phyloP scores from a whole-genome alignment of 1,140 invertebrate genomes.

The Euborellia annulipes region DNA sequence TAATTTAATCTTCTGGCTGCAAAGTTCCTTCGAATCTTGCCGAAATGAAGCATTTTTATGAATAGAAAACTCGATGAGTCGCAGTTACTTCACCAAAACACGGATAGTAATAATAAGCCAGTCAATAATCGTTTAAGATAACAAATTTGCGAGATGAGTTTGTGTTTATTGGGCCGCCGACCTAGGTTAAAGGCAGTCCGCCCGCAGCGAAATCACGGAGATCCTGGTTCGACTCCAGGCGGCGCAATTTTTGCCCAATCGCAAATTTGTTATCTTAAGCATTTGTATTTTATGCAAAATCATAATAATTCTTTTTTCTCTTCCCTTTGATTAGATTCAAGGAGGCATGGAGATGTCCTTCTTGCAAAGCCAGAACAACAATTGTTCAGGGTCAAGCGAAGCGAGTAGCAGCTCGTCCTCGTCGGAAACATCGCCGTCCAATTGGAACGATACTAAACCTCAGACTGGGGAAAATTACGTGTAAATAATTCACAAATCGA shows the following conservation, averaged over 20 bases:
- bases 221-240: neutral
- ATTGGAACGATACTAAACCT: no score
- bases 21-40: no score
- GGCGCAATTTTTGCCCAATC: neutral
- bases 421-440: no score
- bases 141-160: no score
- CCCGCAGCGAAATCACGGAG: neutral
- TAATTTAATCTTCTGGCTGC: no score
- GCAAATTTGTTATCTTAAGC: neutral
- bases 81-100: no score
- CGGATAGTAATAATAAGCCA: no score
- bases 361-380: conserved; percentile 35
- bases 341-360: conserved; percentile 15
- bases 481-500: no score
- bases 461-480: no score
- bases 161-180: neutral
- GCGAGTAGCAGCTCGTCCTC: conserved; percentile 9
- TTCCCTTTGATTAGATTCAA: conserved; percentile 9
- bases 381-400: conserved; percentile 25
- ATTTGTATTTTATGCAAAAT: conserved; percentile 8
- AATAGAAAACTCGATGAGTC: no score
- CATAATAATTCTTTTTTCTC: neutral
- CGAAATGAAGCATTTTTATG: no score
- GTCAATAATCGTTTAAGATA: no score
- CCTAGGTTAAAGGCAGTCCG: neutral